phyloP scores from a whole-genome alignment of 2,113 vertebrate species.

The Channa argus region DNA sequence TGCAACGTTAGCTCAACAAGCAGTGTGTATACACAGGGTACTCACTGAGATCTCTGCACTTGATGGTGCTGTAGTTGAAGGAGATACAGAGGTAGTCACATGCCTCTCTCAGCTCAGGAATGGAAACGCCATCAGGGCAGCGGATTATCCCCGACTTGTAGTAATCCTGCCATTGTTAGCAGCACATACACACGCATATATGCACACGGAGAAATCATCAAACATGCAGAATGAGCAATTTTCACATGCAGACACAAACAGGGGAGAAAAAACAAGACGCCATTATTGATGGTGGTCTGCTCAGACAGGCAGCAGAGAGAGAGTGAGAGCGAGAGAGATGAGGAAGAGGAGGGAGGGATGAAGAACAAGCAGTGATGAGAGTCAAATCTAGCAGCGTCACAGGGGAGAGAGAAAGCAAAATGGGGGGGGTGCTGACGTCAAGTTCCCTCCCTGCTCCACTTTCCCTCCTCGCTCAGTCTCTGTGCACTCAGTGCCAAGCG shows the following conservation, averaged over 20 bases:
- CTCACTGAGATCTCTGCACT: conserved; percentile 99
- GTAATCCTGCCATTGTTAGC: conserved; percentile 91
- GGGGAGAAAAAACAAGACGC: conserved; percentile 70
- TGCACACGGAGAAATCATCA: conserved; percentile 6
- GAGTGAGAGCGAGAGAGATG: conserved; percentile 5
- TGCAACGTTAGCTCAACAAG: neutral
- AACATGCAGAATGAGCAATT: conserved; percentile 30
- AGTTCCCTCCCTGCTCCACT: conserved; percentile 39
- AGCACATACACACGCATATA: conserved; percentile 3
- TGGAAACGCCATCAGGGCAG: conserved; percentile 98
- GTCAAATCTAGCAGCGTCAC: conserved; percentile 54
- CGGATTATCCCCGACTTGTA: conserved; percentile 99
- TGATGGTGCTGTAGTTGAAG: conserved; percentile 98
- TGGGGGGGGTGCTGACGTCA: conserved; percentile 27
- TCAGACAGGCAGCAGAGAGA: neutral
- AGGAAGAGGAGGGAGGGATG: conserved; percentile 6
- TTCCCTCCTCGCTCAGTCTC: conserved; percentile 12
- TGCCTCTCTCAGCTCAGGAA: conserved; percentile 98
- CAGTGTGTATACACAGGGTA: conserved; percentile 56
- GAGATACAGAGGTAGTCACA: conserved; percentile 99
- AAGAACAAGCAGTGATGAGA: conserved; percentile 3
- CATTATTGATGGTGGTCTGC: conserved; percentile 78
- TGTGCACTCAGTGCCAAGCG: conserved; percentile 7
- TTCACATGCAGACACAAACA: conserved; percentile 37
- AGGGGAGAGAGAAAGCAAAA: neutral